Evolutionary conservation across 2,888 invertebrate species (phyloP).

Genomic region (Teleiodes luculella): DNA sequence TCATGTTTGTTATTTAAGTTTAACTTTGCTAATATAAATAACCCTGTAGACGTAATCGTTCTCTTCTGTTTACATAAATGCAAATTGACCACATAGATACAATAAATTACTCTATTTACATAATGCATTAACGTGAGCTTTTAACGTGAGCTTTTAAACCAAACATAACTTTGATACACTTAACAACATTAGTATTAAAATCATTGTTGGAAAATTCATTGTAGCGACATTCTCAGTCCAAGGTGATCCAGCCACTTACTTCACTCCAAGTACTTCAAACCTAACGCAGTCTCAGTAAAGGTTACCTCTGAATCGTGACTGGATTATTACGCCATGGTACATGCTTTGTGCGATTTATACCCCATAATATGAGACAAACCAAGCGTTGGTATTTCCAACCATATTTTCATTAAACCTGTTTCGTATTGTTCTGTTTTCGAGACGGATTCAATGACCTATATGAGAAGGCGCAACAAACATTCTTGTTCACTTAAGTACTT

Average conservation of each 20-base stretch:
- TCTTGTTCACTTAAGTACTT: background rate
- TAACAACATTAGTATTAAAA: conserved; percentile 15
- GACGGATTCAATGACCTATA: conserved; percentile 3
- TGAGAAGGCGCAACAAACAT: background rate
- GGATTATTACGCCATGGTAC: conserved; percentile 32
- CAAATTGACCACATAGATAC: background rate
- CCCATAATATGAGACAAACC: conserved; percentile 34
- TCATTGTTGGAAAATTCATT: conserved; percentile 39
- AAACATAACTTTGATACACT: conserved; percentile 6
- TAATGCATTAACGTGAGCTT: background rate
- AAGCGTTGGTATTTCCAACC: conserved; percentile 11
- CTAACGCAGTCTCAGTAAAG: conserved; percentile 45
- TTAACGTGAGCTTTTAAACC: background rate
- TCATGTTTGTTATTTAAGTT: too few species aligned
- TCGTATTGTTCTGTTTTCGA: conserved; percentile 8
- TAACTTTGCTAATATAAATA: too few species aligned
- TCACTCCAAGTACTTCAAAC: conserved; percentile 35
- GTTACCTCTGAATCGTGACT: conserved; percentile 57
- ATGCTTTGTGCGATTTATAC: conserved; percentile 40
- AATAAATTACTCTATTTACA: background rate
- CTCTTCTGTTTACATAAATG: too few species aligned
- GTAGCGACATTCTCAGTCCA: conserved; percentile 50
- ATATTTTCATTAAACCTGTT: conserved; percentile 11
- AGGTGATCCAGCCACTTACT: conserved; percentile 56
- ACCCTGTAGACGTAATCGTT: too few species aligned